A percentile compares a stretch with the other conserved stretches of the same genome.
These are phyloP conservation scores for Chalcis sispes DNA, from an alignment of 2,888 invertebrate species.

Conservation along the genomic window DNA sequence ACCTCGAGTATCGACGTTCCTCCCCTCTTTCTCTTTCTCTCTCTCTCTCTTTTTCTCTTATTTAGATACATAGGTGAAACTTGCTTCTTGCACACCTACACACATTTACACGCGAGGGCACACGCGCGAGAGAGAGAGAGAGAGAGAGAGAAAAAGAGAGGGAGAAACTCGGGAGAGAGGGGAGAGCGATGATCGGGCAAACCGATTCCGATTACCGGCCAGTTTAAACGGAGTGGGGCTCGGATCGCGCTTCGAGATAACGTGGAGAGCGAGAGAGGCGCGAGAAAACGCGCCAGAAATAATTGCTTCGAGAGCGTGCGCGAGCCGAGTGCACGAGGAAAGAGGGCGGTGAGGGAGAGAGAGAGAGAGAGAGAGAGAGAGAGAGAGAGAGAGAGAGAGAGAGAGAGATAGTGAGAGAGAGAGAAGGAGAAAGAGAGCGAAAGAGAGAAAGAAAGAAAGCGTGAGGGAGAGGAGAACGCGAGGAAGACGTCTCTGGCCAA, in stretches of 20 bases:
- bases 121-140: not conserved
- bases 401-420: not conserved
- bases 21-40: not conserved
- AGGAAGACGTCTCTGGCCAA: not conserved
- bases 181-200: slow-evolving; percentile 37
- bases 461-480: not conserved
- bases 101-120: not conserved
- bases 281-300: slow-evolving; percentile 58
- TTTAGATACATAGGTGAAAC: not conserved
- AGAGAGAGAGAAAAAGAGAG: not conserved
- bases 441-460: not conserved
- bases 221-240: slow-evolving; percentile 35
- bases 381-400: slow-evolving; percentile 19
- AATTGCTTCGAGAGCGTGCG: slow-evolving; percentile 48
- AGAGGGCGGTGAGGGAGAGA: slow-evolving; percentile 11
- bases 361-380: slow-evolving; percentile 16
- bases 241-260: slow-evolving; percentile 53
- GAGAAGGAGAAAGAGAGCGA: too few species aligned
- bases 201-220: slow-evolving; percentile 55
- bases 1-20: not conserved
- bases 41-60: slow-evolving; percentile 5
- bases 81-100: not conserved
- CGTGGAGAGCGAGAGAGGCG: slow-evolving; percentile 31
- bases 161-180: not conserved
- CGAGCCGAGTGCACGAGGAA: not conserved